phyloP scores from a whole-genome alignment of 2,888 invertebrate species.

The Orthosia gothica region DNA sequence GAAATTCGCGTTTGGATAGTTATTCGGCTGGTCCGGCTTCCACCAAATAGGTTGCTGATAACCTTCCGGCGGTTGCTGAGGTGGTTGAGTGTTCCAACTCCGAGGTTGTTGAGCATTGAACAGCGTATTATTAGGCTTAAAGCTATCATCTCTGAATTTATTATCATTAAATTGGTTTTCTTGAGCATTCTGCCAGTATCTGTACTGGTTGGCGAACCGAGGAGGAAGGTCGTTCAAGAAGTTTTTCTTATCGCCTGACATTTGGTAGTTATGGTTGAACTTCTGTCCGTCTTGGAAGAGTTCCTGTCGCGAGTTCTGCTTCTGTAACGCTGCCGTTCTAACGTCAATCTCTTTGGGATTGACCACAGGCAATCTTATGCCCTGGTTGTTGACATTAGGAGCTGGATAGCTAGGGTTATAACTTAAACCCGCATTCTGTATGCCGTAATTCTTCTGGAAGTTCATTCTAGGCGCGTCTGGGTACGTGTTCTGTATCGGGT shows the following conservation, averaged over 20 bases:
- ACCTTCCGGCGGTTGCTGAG: constrained; percentile 68
- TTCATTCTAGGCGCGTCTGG: constrained; percentile 77
- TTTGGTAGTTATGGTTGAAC: constrained; percentile 83
- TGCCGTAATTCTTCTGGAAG: constrained; percentile 84
- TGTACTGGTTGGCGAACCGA: constrained; percentile 88
- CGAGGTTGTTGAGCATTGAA: constrained; percentile 71
- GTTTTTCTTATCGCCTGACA: constrained; percentile 87
- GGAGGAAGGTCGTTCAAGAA: constrained; percentile 88
- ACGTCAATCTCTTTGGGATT: constrained; percentile 91
- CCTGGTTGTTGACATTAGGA: constrained; percentile 73
- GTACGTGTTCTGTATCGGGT: constrained; percentile 66
- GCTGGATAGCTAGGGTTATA: constrained; percentile 80
- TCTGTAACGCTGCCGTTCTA: constrained; percentile 87
- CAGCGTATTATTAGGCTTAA: constrained; percentile 70
- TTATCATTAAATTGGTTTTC: constrained; percentile 84
- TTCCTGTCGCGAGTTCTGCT: constrained; percentile 86
- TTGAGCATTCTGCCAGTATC: constrained; percentile 86
- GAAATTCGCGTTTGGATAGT: constrained; percentile 74
- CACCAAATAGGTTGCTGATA: constrained; percentile 82
- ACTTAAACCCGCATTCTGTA: constrained; percentile 78
- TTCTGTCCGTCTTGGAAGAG: constrained; percentile 84
- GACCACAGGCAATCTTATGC: constrained; percentile 87
- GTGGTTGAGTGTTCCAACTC: constrained; percentile 72
- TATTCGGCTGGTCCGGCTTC: constrained; percentile 81
- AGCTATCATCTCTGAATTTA: constrained; percentile 84